Evolutionary conservation across 2,797 vertebrate genomes (phyloP).

Genomic region (Pangasius djambal): DNA sequence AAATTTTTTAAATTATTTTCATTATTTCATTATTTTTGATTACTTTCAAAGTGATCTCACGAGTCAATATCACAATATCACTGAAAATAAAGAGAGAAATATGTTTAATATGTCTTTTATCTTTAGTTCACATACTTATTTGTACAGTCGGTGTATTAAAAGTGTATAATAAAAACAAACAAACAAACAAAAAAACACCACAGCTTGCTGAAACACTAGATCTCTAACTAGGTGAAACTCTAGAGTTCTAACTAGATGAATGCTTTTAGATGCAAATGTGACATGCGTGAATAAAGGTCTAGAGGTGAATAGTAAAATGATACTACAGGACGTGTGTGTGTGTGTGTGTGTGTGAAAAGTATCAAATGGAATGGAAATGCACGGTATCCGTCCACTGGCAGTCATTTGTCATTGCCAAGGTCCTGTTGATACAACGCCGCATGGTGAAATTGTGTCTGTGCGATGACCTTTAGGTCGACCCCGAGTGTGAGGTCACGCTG

Average conservation of each 20-base stretch:
- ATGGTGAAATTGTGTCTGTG: constrained; percentile 63
- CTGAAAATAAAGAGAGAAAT: background rate
- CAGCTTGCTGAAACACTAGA: background rate
- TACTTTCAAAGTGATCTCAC: background rate
- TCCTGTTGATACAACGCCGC: constrained; percentile 61
- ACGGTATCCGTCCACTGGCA: constrained; percentile 44
- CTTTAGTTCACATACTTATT: background rate
- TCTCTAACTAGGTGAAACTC: background rate
- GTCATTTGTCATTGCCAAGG: constrained; percentile 65
- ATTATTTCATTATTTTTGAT: too few species aligned
- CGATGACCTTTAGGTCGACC: constrained; percentile 79
- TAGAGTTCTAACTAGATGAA: constrained; percentile 10
- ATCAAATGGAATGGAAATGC: constrained; percentile 49
- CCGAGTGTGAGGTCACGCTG: constrained; percentile 78
- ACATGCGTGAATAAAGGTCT: constrained; percentile 43
- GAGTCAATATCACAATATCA: background rate
- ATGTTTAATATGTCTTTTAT: background rate
- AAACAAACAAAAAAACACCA: background rate
- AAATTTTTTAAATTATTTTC: too few species aligned
- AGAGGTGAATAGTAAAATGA: constrained; percentile 49
- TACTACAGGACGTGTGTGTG: constrained; percentile 27
- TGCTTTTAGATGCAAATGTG: constrained; percentile 29
- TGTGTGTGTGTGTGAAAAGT: constrained; percentile 5
- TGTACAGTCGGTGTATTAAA: background rate
- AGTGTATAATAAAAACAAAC: background rate